phyloP scores from a whole-genome alignment of 2,797 vertebrate genomes.

The Adrianichthys oophorus region DNA sequence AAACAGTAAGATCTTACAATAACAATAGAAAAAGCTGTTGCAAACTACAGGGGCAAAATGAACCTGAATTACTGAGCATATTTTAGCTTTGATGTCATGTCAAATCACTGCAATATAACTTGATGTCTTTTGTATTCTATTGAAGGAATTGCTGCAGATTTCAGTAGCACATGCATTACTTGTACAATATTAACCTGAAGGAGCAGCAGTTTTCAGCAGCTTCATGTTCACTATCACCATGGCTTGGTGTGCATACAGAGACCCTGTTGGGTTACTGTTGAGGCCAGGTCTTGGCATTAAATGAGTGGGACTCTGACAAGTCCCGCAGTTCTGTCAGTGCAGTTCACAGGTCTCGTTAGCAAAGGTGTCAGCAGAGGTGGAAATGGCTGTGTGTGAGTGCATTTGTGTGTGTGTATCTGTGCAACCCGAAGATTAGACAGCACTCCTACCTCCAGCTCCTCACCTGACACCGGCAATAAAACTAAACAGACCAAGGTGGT shows the following conservation, averaged over 20 bases:
- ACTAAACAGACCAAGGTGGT: constrained; percentile 79
- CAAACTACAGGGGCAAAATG: constrained; percentile 12
- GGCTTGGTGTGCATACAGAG: constrained; percentile 61
- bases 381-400: constrained; percentile 67
- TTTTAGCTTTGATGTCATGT: constrained; percentile 1
- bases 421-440: constrained; percentile 76
- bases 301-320: constrained; percentile 74
- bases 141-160: neutral
- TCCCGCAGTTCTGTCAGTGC: constrained; percentile 72
- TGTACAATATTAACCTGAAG: constrained; percentile 26
- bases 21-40: constrained; percentile 12
- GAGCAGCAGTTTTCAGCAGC: constrained; percentile 32
- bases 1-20: constrained; percentile 16
- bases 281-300: constrained; percentile 68
- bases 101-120: constrained; percentile 4
- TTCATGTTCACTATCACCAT: constrained; percentile 38
- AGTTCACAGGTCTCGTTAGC: constrained; percentile 78
- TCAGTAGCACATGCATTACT: constrained; percentile 8
- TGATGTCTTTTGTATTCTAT: neutral
- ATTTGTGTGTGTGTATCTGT: constrained; percentile 56
- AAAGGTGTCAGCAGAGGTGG: constrained; percentile 71
- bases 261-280: constrained; percentile 54
- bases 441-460: constrained; percentile 75
- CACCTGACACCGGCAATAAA: constrained; percentile 85
- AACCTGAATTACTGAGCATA: constrained; percentile 3